Base-by-base conservation (phyloP, 2,888 invertebrate genomes). In the Drosophila lutescens region DNA sequence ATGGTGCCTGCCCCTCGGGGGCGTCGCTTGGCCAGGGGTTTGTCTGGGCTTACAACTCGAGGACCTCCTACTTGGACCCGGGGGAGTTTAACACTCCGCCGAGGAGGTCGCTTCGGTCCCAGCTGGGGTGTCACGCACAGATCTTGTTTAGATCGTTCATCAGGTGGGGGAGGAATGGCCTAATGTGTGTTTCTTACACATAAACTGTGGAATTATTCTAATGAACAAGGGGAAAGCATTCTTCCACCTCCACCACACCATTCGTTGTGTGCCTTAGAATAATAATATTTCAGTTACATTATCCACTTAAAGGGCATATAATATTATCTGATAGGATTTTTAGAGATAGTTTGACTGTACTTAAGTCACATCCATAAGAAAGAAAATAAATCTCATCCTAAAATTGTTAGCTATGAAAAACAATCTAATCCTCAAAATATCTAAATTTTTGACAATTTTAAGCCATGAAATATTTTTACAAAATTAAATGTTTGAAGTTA, bases 51-150 rank as follows among this genome's bases (percentile, higher is more conserved):
- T 72, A 70, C 57, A 44, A 17, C 56, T 57, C 13, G 50, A 56
- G 55, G 75, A 82, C 81, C 81, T 84, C 84, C 81, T 72, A 73
- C 78, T 80, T 63, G 56, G 74, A 54, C 81, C 59, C 84, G 61
- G 74, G 81, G 78, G 84, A 81, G 69, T 46, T 66, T 5, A 5
- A 36, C 34, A 10, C 36, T 20, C 61, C 38, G 51, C 41, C 12
- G 49, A 43, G 53, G 43, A 63, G 47, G 59, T 40, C 34, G 30
- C 1, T 26, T 40, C 34, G 26, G 2, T 8, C 30, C 15, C 57
- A 30, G 23, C 51, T 61, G 59, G 41, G 30, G 44, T 56, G 56
- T 61, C 44, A 38, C 10, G 15, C 47, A 23, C 32, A 10, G 4
- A 51, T 20, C 32, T 23, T 62, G 40, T 65, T 53, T 51, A 53